Base-by-base conservation (phyloP, 2,797 vertebrate species). In the Galaxias olidus region DNA sequence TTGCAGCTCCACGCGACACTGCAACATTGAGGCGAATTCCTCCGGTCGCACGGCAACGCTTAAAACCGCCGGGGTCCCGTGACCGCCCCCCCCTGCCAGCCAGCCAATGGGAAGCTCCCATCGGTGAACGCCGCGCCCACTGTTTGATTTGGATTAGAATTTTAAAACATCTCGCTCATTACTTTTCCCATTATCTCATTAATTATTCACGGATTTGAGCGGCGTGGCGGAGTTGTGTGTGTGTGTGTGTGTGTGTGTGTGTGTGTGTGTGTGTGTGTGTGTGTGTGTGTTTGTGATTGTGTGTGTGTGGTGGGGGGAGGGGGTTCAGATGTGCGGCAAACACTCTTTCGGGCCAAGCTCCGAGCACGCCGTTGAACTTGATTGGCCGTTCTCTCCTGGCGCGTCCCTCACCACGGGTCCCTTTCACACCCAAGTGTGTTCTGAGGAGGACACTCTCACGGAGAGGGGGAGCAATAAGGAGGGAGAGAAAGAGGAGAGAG, bases 131-230 rank as follows among this genome's bases (percentile, higher is more conserved):
- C 84, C 74, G 70, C 70, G 57, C 83, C 82, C 50, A 71, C 76
- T 89, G 89, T 90, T 91, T 91, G 88, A 92, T 92, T 91, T 89
- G 77, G 89, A 91, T 91, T 91, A 75, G 89, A 91, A 92, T 92
- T 90, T 92, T 91, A 90, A 92, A 91, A 87, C 86, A 86, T 88
- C 86, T 84, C 72, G 80, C 90, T 92, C 87, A 90, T 92, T 92
- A 90, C 82, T 81, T 89, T 91, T 91, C 84, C 82, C 80, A 91
- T 92, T 90, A 91, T 91, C 87, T 86, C 90, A 91, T 93, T 90
- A 91, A 91, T 91, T 91, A 93, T 93, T 92, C 85, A 93, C 92
- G 88, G 88, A 87, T 76, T 60, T 76, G 79, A 80, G 81, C 84
- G 85, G 87, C 51, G 78, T 84, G 84, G 74, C 68, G 74, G 71